phyloP scores from a whole-genome alignment of 2,888 invertebrate genomes.

The Stictocephala bisonia region DNA sequence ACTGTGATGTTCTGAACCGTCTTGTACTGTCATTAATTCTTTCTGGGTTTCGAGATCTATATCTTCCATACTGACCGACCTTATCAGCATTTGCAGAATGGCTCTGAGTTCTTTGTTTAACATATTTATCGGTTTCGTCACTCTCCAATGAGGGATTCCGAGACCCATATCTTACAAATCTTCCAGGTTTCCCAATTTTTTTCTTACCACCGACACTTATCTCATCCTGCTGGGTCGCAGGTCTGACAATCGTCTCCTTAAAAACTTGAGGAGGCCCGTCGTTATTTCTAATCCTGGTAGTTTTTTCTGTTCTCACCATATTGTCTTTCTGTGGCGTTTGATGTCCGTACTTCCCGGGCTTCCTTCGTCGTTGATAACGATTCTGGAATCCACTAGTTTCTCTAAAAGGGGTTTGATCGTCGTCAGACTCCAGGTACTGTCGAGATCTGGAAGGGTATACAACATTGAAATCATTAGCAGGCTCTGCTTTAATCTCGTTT shows the following conservation, averaged over 20 bases:
- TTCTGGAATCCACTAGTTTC: too few species aligned
- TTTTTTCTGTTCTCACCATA: conserved; percentile 9
- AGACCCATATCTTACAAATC: conserved; percentile 19
- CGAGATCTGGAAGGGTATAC: not conserved
- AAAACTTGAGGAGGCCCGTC: not conserved
- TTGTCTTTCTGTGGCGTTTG: conserved; percentile 21
- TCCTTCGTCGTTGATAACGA: not conserved
- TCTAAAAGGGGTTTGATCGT: too few species aligned
- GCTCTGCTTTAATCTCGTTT: not conserved
- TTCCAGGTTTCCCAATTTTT: conserved; percentile 18
- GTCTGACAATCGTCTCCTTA: conserved; percentile 16
- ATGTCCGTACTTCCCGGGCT: conserved; percentile 10
- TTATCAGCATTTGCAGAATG: too few species aligned
- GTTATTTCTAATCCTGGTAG: conserved; percentile 14
- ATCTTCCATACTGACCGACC: too few species aligned
- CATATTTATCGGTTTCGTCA: too few species aligned
- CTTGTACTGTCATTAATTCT: too few species aligned
- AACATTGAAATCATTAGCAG: not conserved
- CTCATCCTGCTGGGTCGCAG: not conserved
- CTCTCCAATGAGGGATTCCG: too few species aligned
- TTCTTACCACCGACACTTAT: too few species aligned
- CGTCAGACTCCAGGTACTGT: not conserved
- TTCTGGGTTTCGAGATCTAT: too few species aligned
- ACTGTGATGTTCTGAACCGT: too few species aligned
- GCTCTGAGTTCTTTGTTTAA: too few species aligned